phyloP scores from a whole-genome alignment of 2,888 invertebrate genomes.

The Aricia artaxerxes region DNA sequence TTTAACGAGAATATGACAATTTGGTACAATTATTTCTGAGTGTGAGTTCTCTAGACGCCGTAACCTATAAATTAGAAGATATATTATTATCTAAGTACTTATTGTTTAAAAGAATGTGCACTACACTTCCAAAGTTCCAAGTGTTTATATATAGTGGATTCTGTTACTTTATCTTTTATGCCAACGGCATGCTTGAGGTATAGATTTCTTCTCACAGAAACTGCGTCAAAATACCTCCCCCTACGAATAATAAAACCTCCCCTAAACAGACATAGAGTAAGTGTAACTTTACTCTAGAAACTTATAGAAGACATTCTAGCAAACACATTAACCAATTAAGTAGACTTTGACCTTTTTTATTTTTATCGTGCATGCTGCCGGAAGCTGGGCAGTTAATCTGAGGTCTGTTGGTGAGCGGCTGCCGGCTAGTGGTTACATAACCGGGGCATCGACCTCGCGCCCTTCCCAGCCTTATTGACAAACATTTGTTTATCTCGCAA shows the following conservation, averaged over 20 bases:
- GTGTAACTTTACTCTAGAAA: background rate
- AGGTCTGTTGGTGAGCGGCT: background rate
- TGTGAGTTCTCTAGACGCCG: no score
- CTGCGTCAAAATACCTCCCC: background rate
- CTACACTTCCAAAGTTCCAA: no score
- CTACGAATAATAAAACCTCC: background rate
- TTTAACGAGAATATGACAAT: no score
- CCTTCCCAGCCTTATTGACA: background rate
- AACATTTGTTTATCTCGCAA: conserved; percentile 10
- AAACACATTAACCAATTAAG: background rate
- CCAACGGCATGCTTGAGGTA: no score
- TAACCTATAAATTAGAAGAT: no score
- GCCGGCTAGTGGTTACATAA: conserved; percentile 16
- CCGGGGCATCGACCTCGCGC: conserved; percentile 12
- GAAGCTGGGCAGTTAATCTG: conserved; percentile 14
- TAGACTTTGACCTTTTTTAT: background rate
- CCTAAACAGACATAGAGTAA: background rate
- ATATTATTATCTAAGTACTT: no score
- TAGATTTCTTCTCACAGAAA: background rate
- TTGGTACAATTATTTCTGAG: no score
- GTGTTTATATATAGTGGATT: no score
- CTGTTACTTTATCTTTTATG: no score
- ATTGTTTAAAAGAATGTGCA: no score
- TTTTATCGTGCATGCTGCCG: background rate
- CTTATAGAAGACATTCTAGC: background rate